A percentile compares a stretch with the other conserved stretches of the same genome.
phyloP scores from a whole-genome alignment of 2,797 vertebrate species.

The Bufotes viridis region DNA sequence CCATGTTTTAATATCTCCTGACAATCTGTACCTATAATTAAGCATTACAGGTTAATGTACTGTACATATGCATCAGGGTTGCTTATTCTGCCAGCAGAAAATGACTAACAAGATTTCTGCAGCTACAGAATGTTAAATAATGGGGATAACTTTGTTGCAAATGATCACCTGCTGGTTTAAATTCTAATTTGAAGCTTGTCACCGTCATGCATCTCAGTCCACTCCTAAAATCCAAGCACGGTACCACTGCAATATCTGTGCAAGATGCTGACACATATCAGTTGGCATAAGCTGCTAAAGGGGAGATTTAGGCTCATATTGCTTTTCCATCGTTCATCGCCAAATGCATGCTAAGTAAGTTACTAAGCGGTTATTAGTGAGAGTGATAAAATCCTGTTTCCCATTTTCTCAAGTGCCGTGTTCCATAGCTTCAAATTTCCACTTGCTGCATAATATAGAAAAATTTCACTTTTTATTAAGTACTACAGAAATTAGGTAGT shows the following conservation, averaged over 20 bases:
- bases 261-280: constrained; percentile 42
- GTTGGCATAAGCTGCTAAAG: constrained; percentile 38
- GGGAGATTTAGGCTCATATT: constrained; percentile 3
- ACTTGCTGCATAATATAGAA: not conserved
- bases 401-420: not conserved
- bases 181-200: constrained; percentile 54
- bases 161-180: constrained; percentile 54
- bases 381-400: not conserved
- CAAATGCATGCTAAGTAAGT: constrained; percentile 41
- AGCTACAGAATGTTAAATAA: constrained; percentile 16
- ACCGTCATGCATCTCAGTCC: constrained; percentile 38
- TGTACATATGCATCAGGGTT: not conserved
- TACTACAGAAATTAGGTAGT: not conserved
- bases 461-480: not conserved
- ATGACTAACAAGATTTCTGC: constrained; percentile 29
- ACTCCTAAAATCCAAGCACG: constrained; percentile 16
- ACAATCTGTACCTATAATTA: constrained; percentile 36
- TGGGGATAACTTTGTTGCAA: constrained; percentile 49
- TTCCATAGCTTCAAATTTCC: constrained; percentile 4
- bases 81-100: constrained; percentile 34
- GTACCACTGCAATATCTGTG: constrained; percentile 8
- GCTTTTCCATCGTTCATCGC: constrained; percentile 23
- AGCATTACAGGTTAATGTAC: constrained; percentile 7
- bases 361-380: constrained; percentile 44
- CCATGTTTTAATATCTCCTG: not conserved